Percentiles rank a stretch among this genome's conserved stretches.
These are phyloP conservation scores for Hemibagrus wyckioides DNA, from an alignment of 2,113 vertebrate genomes.

Conservation along the genomic window DNA sequence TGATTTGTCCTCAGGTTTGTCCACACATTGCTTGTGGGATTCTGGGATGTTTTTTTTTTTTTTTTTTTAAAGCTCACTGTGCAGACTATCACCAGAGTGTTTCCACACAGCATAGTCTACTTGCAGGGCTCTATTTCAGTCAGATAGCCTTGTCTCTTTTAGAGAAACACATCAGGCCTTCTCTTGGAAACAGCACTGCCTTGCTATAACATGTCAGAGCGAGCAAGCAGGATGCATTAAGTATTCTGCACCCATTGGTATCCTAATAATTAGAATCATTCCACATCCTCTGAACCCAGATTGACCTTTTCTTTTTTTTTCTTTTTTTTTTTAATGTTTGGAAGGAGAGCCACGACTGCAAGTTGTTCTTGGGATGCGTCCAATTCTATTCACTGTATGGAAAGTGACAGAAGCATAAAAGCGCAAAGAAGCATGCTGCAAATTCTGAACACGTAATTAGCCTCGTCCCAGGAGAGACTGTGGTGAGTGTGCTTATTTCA, in stretches of 20 bases:
- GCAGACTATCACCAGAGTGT: slow-evolving; percentile 10
- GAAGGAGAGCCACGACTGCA: slow-evolving; percentile 63
- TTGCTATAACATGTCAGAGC: slow-evolving; percentile 38
- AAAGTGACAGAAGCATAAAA: slow-evolving; percentile 75
- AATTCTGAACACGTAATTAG: slow-evolving; percentile 77
- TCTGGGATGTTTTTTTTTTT: slow-evolving; percentile 12
- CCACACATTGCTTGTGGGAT: slow-evolving; percentile 41
- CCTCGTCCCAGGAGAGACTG: slow-evolving; percentile 67
- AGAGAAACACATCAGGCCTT: slow-evolving; percentile 28
- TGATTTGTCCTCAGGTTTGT: slow-evolving; percentile 37
- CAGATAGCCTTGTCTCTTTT: slow-evolving; percentile 9
- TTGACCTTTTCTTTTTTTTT: slow-evolving; percentile 66
- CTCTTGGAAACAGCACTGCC: slow-evolving; percentile 34
- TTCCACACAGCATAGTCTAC: slow-evolving; percentile 14
- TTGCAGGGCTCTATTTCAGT: slow-evolving; percentile 32
- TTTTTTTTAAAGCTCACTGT: background rate
- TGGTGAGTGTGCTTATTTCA: slow-evolving; percentile 67
- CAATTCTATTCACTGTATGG: slow-evolving; percentile 70
- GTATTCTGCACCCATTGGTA: slow-evolving; percentile 60
- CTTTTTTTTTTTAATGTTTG: slow-evolving; percentile 38
- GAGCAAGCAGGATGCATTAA: slow-evolving; percentile 39
- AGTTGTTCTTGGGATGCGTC: slow-evolving; percentile 75
- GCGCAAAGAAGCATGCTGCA: slow-evolving; percentile 67
- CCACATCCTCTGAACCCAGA: slow-evolving; percentile 65
- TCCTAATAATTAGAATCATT: slow-evolving; percentile 75